These are phyloP conservation scores for Alloscopus bannaensis DNA, from an alignment of 2,888 invertebrate species.

Conservation along the genomic window DNA sequence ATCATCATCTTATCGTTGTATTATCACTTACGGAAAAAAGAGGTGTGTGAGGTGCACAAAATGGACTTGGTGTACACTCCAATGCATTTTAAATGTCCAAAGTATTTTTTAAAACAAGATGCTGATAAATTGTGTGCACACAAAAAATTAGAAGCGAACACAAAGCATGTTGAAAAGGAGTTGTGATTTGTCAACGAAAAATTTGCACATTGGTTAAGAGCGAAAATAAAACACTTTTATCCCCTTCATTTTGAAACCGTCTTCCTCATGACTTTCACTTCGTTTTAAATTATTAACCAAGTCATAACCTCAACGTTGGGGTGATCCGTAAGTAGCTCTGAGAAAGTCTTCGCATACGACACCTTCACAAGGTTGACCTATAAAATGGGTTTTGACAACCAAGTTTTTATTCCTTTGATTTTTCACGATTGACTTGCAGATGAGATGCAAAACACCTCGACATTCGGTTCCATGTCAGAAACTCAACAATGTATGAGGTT, in stretches of 20 bases:
- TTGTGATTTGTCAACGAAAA: neutral
- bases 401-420: neutral
- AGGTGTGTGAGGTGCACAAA: too few relatives aligned
- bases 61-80: too few relatives aligned
- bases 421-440: neutral
- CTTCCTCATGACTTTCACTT: neutral
- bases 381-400: neutral
- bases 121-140: neutral
- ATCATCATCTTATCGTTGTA: constrained; percentile 16
- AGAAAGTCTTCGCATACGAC: neutral
- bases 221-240: too few relatives aligned
- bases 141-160: neutral
- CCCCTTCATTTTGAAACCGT: neutral
- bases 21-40: constrained; percentile 12
- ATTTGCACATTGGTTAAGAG: neutral
- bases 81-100: neutral
- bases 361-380: neutral
- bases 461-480: too few relatives aligned
- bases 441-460: neutral
- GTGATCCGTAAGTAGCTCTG: neutral
- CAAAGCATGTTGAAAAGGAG: neutral
- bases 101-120: neutral
- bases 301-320: neutral
- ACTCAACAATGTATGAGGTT: too few relatives aligned
- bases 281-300: neutral